Conservation (phyloP, 2,113 vertebrate genomes). For the Elephantulus edwardii region DNA sequence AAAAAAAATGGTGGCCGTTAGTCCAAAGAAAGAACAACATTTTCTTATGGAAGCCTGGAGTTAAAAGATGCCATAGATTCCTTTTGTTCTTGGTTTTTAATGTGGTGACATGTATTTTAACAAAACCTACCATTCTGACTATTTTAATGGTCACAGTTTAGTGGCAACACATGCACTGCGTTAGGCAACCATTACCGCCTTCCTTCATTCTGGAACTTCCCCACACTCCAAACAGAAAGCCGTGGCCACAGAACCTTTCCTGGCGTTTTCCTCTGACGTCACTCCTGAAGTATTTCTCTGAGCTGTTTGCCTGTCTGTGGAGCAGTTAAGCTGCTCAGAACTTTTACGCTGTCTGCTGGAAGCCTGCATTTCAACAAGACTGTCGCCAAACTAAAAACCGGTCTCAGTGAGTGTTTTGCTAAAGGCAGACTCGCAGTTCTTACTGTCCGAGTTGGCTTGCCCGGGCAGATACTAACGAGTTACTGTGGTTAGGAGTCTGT, state of each 20-base stretch:
- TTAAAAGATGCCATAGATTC: conserved; percentile 73
- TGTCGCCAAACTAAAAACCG: conserved; percentile 87
- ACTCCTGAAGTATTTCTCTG: neutral
- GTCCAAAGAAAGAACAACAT: conserved; percentile 79
- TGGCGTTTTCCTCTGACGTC: too few relatives aligned
- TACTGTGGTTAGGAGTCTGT: neutral
- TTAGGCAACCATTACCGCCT: too few relatives aligned
- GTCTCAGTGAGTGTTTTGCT: conserved; percentile 88
- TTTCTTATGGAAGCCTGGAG: conserved; percentile 86
- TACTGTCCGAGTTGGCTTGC: conserved; percentile 87
- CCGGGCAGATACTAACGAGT: conserved; percentile 84
- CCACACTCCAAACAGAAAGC: neutral
- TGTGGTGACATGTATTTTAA: neutral
- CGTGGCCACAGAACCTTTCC: conserved; percentile 66
- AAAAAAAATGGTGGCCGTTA: neutral
- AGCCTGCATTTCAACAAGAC: conserved; percentile 88
- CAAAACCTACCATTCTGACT: neutral
- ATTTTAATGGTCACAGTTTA: neutral
- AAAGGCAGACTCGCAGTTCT: conserved; percentile 87
- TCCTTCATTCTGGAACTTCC: too few relatives aligned
- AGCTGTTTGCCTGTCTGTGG: neutral
- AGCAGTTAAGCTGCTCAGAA: conserved; percentile 58
- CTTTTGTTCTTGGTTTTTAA: neutral
- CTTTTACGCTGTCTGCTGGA: conserved; percentile 87
- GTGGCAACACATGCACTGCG: too few relatives aligned